Percentiles rank a stretch among this genome's conserved stretches.
These are phyloP conservation scores for Ethmia dodecea DNA, from an alignment of 2,888 invertebrate genomes.

Conservation along the genomic window DNA sequence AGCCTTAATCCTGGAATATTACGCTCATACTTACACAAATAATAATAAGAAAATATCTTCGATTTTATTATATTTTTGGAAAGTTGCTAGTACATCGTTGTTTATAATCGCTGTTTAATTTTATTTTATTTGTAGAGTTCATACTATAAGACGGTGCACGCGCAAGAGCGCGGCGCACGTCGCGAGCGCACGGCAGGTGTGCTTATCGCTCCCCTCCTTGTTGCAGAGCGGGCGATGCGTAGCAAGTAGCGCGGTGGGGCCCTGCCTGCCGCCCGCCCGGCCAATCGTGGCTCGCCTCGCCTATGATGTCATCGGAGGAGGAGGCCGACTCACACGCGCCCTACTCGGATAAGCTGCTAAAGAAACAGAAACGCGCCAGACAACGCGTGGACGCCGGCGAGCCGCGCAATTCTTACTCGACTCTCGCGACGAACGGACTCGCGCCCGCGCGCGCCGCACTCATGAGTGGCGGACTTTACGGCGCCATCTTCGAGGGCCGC, in stretches of 20 bases:
- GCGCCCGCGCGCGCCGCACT: conserved; percentile 83
- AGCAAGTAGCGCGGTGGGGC: conserved; percentile 72
- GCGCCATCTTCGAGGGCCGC: conserved; percentile 90
- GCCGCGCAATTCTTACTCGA: conserved; percentile 93
- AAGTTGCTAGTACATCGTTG: conserved; percentile 33
- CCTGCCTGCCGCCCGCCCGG: conserved; percentile 81
- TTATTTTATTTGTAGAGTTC: neutral
- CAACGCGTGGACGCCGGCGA: conserved; percentile 98
- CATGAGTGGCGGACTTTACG: conserved; percentile 92
- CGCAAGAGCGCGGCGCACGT: conserved; percentile 12
- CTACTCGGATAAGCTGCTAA: conserved; percentile 94
- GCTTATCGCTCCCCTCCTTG: conserved; percentile 63
- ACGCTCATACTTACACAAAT: no score
- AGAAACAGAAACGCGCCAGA: conserved; percentile 95
- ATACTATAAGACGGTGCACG: neutral
- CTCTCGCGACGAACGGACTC: conserved; percentile 74
- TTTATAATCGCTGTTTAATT: neutral
- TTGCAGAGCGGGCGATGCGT: conserved; percentile 75
- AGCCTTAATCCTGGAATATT: no score
- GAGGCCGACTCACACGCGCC: conserved; percentile 95
- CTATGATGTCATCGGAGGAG: conserved; percentile 98
- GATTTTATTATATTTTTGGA: conserved; percentile 19
- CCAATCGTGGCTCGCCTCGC: conserved; percentile 90
- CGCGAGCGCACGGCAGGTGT: conserved; percentile 56
- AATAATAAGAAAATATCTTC: neutral